Percentiles rank a stretch among this genome's conserved stretches.
Evolutionary conservation across 2,113 vertebrate genomes (phyloP).

Genomic region (Campylorhamphus procurvoides): DNA sequence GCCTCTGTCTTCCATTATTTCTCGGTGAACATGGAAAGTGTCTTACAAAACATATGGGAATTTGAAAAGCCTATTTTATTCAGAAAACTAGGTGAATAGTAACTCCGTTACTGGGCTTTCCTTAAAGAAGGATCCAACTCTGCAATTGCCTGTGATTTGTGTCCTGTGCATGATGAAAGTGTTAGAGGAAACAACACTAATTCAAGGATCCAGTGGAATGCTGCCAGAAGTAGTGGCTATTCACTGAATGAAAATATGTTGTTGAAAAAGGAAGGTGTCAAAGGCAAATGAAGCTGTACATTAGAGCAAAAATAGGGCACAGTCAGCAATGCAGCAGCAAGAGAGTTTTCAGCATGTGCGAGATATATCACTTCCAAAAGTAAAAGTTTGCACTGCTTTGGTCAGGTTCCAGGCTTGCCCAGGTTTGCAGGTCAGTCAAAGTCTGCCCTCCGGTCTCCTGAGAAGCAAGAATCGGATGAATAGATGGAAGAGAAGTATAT

Average conservation of each 20-base stretch:
- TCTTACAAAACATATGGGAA: background rate
- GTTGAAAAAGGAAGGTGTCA: background rate
- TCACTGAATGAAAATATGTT: background rate
- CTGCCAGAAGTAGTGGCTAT: background rate
- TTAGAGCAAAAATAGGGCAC: background rate
- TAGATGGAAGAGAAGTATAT: background rate
- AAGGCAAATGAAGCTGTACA: conserved; percentile 28
- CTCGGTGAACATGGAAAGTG: background rate
- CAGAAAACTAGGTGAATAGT: background rate
- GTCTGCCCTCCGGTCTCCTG: background rate
- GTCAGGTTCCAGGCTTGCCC: background rate
- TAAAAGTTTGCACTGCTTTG: background rate
- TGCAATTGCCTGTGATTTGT: background rate
- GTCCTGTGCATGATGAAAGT: background rate
- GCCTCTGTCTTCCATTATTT: background rate
- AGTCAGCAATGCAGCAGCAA: background rate
- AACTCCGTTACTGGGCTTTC: background rate
- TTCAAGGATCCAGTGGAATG: background rate
- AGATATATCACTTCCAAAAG: background rate
- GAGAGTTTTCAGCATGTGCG: background rate
- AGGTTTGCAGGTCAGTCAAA: background rate
- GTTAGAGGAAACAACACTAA: background rate
- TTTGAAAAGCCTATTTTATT: background rate
- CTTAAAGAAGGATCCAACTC: background rate
- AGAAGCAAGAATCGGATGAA: background rate